phyloP scores from a whole-genome alignment of 1,140 invertebrate species.

The Hypothenemus hampei region DNA sequence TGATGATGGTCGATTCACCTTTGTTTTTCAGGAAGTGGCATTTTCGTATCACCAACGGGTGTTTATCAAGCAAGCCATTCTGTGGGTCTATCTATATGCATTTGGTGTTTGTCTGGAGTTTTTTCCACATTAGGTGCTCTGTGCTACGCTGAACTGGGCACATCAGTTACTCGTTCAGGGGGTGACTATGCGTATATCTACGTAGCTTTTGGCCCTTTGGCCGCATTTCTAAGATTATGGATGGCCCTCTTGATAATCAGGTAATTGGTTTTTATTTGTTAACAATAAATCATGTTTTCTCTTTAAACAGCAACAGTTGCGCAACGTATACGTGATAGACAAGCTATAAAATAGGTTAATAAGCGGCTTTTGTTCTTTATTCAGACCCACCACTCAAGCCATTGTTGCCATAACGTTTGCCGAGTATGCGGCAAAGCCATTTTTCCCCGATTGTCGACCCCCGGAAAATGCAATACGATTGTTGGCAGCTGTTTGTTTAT shows the following conservation, averaged over 20 bases:
- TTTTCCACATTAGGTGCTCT: conserved; percentile 67
- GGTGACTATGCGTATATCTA: conserved; percentile 87
- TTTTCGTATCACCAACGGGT: conserved; percentile 74
- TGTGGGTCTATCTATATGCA: conserved; percentile 62
- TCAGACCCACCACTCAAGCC: conserved; percentile 70
- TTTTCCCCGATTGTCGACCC: conserved; percentile 68
- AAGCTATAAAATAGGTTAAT: background rate
- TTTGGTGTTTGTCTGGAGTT: conserved; percentile 70
- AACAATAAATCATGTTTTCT: background rate
- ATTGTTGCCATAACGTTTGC: conserved; percentile 80
- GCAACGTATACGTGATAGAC: background rate
- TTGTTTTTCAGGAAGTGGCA: conserved; percentile 63
- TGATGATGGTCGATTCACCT: too few species aligned
- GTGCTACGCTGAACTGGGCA: conserved; percentile 83
- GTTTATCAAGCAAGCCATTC: conserved; percentile 62
- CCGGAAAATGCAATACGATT: conserved; percentile 62
- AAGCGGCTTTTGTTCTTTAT: conserved; percentile 1
- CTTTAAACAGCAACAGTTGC: too few species aligned
- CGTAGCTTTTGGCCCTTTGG: conserved; percentile 81
- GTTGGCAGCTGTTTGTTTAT: conserved; percentile 68
- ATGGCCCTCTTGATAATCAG: conserved; percentile 76
- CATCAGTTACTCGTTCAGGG: conserved; percentile 74
- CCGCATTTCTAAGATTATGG: conserved; percentile 85
- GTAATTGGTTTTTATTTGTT: background rate
- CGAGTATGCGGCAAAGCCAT: conserved; percentile 74